phyloP scores from a whole-genome alignment of 2,797 vertebrate species.

The Pseudochaenichthys georgianus region DNA sequence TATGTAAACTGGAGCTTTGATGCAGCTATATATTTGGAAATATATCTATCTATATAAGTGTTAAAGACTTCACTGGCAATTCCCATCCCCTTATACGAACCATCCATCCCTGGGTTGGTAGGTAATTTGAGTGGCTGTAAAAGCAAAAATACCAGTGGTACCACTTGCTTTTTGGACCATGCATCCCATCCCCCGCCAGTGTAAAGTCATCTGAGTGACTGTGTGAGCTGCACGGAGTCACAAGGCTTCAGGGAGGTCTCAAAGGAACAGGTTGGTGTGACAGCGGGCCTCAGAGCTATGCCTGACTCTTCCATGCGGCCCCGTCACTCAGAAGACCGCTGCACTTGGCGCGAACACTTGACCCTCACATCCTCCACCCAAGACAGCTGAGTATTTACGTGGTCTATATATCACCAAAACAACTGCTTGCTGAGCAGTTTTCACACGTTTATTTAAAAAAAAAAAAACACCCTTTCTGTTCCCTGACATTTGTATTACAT shows the following conservation, averaged over 20 bases:
- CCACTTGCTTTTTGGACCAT: conserved; percentile 26
- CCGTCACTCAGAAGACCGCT: conserved; percentile 80
- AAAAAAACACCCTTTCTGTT: conserved; percentile 10
- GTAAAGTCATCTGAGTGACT: conserved; percentile 51
- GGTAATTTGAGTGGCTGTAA: conserved; percentile 21
- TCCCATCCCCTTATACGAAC: conserved; percentile 11
- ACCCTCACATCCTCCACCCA: conserved; percentile 57
- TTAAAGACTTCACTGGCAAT: not conserved
- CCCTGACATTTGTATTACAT: not conserved
- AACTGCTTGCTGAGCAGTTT: conserved; percentile 42
- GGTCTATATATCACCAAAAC: conserved; percentile 73
- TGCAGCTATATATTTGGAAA: not conserved
- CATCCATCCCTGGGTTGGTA: conserved; percentile 32
- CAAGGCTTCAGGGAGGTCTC: conserved; percentile 19
- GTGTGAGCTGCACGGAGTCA: conserved; percentile 16
- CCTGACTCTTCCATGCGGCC: conserved; percentile 77
- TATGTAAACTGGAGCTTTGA: not conserved
- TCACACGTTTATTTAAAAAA: conserved; percentile 24
- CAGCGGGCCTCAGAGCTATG: conserved; percentile 49
- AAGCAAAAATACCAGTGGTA: conserved; percentile 41
- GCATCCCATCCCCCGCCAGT: not conserved
- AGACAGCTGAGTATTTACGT: conserved; percentile 89
- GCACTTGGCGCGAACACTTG: conserved; percentile 60
- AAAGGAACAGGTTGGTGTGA: conserved; percentile 43
- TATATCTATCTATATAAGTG: conserved; percentile 1